phyloP scores from a whole-genome alignment of 2,888 invertebrate genomes.

The Temnothorax unifasciatus region DNA sequence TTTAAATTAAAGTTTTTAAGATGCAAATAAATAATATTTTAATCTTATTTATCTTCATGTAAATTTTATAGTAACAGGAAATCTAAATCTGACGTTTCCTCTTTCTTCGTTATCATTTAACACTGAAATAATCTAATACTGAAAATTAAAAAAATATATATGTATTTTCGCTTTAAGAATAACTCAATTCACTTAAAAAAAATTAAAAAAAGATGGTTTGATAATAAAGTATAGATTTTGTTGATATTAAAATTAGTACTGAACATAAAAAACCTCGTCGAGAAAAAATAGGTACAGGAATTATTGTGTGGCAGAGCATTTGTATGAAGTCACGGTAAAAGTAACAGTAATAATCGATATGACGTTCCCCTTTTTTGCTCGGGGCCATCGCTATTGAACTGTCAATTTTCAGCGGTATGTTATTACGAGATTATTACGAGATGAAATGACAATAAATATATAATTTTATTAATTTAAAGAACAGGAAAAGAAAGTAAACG shows the following conservation, averaged over 20 bases:
- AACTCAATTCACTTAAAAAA: background rate
- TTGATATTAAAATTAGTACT: background rate
- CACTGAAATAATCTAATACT: background rate
- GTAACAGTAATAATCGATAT: constrained; percentile 25
- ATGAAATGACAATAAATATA: background rate
- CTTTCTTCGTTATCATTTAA: background rate
- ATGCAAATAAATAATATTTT: background rate
- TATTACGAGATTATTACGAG: constrained; percentile 42
- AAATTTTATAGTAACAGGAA: background rate
- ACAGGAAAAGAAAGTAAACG: background rate
- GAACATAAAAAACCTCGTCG: background rate
- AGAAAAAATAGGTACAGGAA: background rate
- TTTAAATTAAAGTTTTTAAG: background rate
- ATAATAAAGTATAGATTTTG: background rate
- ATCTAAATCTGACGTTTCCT: background rate
- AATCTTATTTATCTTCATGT: background rate
- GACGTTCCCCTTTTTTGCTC: constrained; percentile 12
- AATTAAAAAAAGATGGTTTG: background rate
- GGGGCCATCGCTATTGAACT: constrained; percentile 42
- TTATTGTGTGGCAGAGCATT: background rate
- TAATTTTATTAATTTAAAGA: constrained; percentile 31
- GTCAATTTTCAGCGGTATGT: constrained; percentile 36
- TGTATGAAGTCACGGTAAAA: background rate
- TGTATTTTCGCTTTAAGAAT: background rate
- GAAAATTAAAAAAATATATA: background rate